These are phyloP conservation scores for Lasioglossum morio DNA, from an alignment of 2,888 invertebrate species.

Conservation along the genomic window DNA sequence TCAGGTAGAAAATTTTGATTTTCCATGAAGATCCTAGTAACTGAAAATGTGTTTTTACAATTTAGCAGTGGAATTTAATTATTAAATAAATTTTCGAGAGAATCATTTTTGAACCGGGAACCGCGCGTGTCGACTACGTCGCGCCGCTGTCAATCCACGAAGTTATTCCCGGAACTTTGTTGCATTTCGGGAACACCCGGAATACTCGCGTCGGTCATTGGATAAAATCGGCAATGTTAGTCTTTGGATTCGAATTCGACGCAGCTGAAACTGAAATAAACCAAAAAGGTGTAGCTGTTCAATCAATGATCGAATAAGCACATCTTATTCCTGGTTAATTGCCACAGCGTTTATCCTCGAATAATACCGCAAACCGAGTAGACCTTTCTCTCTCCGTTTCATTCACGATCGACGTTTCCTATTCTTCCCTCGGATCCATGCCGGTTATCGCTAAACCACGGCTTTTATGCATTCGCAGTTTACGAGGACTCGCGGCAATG, in stretches of 20 bases:
- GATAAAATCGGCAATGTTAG: not conserved
- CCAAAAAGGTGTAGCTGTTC: not conserved
- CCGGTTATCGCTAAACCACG: not conserved
- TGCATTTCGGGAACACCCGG: not conserved
- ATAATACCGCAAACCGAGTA: not conserved
- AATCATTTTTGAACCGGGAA: not conserved
- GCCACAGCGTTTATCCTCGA: not conserved
- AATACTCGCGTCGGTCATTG: not conserved
- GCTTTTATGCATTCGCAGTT: not conserved
- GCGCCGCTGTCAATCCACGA: not conserved
- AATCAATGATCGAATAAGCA: not conserved
- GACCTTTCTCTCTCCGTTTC: not conserved
- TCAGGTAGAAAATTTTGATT: no score
- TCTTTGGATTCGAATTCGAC: not conserved
- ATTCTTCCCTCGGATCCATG: not conserved
- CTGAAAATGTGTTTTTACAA: no score
- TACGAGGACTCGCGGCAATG: not conserved
- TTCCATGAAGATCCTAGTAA: no score
- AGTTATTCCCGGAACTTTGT: constrained; percentile 1
- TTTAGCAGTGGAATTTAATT: not conserved
- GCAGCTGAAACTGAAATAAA: not conserved
- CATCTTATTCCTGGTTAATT: not conserved
- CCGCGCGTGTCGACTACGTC: not conserved
- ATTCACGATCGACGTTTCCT: not conserved
- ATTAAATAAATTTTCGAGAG: not conserved